These are phyloP conservation scores for Aleiodes leptofemur DNA, from an alignment of 2,888 invertebrate species.

Conservation along the genomic window DNA sequence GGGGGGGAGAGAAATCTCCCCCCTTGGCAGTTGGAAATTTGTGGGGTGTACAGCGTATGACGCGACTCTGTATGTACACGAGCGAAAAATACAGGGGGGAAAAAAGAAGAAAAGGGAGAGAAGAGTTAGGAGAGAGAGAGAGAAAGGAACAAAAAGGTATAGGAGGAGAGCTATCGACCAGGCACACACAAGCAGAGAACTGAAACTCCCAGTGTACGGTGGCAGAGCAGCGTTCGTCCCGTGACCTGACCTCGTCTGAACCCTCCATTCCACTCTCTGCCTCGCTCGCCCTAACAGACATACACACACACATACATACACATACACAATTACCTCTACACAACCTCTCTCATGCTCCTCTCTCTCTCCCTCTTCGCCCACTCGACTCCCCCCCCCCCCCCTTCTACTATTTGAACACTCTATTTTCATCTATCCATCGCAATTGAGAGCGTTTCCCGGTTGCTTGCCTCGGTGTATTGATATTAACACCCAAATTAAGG, in stretches of 20 bases:
- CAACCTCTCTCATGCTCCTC: slow-evolving; percentile 51
- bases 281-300: slow-evolving; percentile 58
- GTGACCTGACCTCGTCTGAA: slow-evolving; percentile 75
- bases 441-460: slow-evolving; percentile 42
- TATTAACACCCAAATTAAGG: no score
- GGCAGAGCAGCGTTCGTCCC: slow-evolving; percentile 63
- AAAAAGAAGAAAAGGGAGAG: not conserved
- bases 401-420: no score
- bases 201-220: slow-evolving; percentile 37
- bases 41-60: slow-evolving; percentile 12
- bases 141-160: slow-evolving; percentile 43
- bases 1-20: not conserved
- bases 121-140: slow-evolving; percentile 27
- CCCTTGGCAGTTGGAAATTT: slow-evolving; percentile 20
- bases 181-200: slow-evolving; percentile 38
- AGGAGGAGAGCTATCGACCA: slow-evolving; percentile 53
- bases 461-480: slow-evolving; percentile 10
- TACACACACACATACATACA: no score
- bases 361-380: slow-evolving; percentile 30
- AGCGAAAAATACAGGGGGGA: slow-evolving; percentile 1
- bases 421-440: slow-evolving; percentile 17
- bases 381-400: no score
- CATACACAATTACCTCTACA: slow-evolving; percentile 65
- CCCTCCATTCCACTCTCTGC: slow-evolving; percentile 66
- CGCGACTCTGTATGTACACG: slow-evolving; percentile 14